phyloP scores from a whole-genome alignment of 2,888 invertebrate species.

The Tachystola acroxantha region DNA sequence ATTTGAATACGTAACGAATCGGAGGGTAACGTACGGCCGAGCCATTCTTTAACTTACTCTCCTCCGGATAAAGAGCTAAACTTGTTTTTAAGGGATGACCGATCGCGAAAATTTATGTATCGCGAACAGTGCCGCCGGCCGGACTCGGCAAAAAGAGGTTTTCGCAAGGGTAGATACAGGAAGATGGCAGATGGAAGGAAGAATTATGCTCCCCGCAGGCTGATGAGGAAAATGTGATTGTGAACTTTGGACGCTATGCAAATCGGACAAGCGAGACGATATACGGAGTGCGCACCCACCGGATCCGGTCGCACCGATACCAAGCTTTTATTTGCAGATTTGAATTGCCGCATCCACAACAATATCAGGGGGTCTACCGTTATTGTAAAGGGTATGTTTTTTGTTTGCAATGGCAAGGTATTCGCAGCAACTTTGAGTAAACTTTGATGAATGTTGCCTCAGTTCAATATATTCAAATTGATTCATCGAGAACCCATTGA shows the following conservation, averaged over 20 bases:
- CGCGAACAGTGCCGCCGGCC: constrained; percentile 69
- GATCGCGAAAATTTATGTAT: constrained; percentile 77
- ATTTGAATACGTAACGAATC: constrained; percentile 76
- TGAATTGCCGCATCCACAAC: constrained; percentile 46
- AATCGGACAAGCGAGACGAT: constrained; percentile 64
- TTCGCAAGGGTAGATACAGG: constrained; percentile 67
- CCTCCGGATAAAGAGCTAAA: constrained; percentile 73
- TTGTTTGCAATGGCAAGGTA: constrained; percentile 42
- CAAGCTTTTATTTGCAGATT: constrained; percentile 48
- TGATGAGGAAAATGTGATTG: constrained; percentile 77
- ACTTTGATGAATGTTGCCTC: constrained; percentile 46
- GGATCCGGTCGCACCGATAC: constrained; percentile 47
- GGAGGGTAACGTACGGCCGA: constrained; percentile 65
- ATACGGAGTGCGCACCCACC: constrained; percentile 39
- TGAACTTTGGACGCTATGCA: constrained; percentile 74
- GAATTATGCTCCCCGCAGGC: constrained; percentile 74
- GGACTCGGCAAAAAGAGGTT: constrained; percentile 66
- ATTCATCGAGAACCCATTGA: constrained; percentile 50
- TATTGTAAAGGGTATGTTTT: constrained; percentile 41
- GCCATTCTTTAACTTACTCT: constrained; percentile 73
- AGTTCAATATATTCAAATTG: constrained; percentile 63
- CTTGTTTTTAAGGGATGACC: constrained; percentile 79
- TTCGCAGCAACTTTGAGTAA: constrained; percentile 46
- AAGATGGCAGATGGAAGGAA: constrained; percentile 74
- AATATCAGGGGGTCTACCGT: constrained; percentile 32